Base-by-base conservation (phyloP, 2,888 invertebrate species). In the Ephialtes manifestator region DNA sequence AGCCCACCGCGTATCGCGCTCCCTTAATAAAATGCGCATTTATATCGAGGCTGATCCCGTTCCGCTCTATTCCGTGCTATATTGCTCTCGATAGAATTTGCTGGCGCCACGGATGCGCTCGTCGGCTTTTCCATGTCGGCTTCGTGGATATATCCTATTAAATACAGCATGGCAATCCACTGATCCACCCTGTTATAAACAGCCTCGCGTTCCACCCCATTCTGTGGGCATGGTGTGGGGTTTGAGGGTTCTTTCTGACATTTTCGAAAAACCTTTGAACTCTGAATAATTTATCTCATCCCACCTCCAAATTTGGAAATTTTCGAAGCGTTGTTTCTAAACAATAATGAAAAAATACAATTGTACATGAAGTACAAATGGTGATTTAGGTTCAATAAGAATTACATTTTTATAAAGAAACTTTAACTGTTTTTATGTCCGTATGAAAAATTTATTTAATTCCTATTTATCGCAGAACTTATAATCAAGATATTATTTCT, bases 11-110 rank as follows among this genome's bases (percentile, higher is more conserved):
- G 87, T 89, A 83, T 86, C 84, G 72, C 82, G 76, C 86, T 83
- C 81, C 91, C 88, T 91, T 92, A 93, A 93, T 93, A 91, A 91
- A 93, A 93, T 93, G 93, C 91, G 92, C 91, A 91, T 92, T 92
- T 92, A 91, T 92, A 91, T 81, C 90, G 88, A 89, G 89, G 79
- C 84, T 88, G 82, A 84, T 78, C 55, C 80, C 74, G 88, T 67
- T 81, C 51, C 55, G 28, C 68, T 70, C 74, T 58, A 72, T 70
- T 72, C 43, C 55, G 48, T 60, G 5, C 68, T 60, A 74, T 89
- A 89, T 89, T 89, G 87, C 87, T 86, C 70, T 55, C 77, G 81
- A 88, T 88, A 89, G 87, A 88, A 91, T 90, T 90, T 89, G n/a
- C 74, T 74, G 77, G 84, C 83, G 70, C 83, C 87, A 78, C 53